A percentile compares a stretch with the other conserved stretches of the same genome.
Evolutionary conservation across 1,140 invertebrate species (phyloP).

Genomic region (Drosophila aff.): DNA sequence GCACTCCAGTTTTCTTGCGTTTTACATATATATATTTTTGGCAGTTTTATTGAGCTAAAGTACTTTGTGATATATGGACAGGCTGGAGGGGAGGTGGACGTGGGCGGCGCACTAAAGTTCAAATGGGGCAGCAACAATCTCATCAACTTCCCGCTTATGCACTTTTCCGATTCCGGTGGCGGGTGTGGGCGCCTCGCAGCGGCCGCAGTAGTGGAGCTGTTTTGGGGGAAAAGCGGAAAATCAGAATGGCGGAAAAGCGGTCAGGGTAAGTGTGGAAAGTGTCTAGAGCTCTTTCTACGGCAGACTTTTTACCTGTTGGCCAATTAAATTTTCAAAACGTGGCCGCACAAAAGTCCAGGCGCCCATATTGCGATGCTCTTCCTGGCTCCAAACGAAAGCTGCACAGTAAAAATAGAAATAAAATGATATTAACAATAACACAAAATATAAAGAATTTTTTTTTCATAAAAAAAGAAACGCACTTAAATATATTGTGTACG

Average conservation of each 20-base stretch:
- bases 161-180: slow-evolving; percentile 93
- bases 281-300: slow-evolving; percentile 17
- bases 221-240: slow-evolving; percentile 6
- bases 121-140: slow-evolving; percentile 91
- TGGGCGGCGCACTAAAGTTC: slow-evolving; percentile 59
- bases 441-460: background rate
- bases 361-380: slow-evolving; percentile 98
- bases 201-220: slow-evolving; percentile 93
- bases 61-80: slow-evolving; percentile 65
- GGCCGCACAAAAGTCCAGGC: slow-evolving; percentile 97
- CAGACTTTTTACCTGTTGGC: slow-evolving; percentile 87
- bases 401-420: slow-evolving; percentile 1
- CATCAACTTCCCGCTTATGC: slow-evolving; percentile 91
- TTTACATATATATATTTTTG: slow-evolving; percentile 53
- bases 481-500: background rate
- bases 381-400: slow-evolving; percentile 99
- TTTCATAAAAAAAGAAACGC: background rate
- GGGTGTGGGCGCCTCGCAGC: slow-evolving; percentile 90
- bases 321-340: slow-evolving; percentile 96
- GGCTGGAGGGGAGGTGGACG: slow-evolving; percentile 11
- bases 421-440: background rate
- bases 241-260: slow-evolving; percentile 17
- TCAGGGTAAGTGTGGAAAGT: slow-evolving; percentile 7
- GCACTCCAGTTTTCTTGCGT: slow-evolving; percentile 12
- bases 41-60: slow-evolving; percentile 75